Base-by-base conservation (phyloP, 2,113 vertebrate genomes). In the Rhodinocichla rosea region DNA sequence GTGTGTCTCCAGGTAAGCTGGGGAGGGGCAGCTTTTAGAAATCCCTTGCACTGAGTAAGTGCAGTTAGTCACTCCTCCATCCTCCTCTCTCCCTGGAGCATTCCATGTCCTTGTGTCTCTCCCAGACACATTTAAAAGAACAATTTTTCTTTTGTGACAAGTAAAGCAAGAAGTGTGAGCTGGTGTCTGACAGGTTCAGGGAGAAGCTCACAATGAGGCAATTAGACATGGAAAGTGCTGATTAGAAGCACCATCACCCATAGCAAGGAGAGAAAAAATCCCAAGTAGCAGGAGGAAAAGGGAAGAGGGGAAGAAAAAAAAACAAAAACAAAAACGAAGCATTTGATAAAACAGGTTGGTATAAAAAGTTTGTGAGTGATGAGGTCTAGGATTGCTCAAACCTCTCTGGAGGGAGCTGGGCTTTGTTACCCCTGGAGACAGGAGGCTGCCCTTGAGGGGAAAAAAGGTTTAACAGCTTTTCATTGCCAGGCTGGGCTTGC, bases 141-240 rank as follows among this genome's bases (percentile, higher is more conserved):
- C 92, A 95, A 80, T 97, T 96, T 96, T 96, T 94, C 90, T 88
- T 60, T 88, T 60, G 39, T 96, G 93, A 95, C 92, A 97, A 93
- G 74, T 74, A 90, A 97, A 78, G 83, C 86, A 87, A 88, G 92
- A 90, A 93, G 92, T 95, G 95, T 93, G 92, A 97, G 93, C 63
- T 89, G 65, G 86, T 76, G 89, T 90, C 93, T 97, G 96, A 94
- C 90, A 96, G 92, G 94, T 96, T 97, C 93, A 91, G 90, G 62
- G 94, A 96, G 95, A 92, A 95, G 80, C 92, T 94, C 3, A 30
- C 90, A 94, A 87, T 79, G 92, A 97, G 86, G 95, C 94, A 97
- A 97, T 97, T 96, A 97, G 94, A 90, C 77, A 82, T 57, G 95
- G 81, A 40, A 96, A 95, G 90, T 85, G 90, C 96, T 97, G 94